Evolutionary conservation across 2,113 vertebrate genomes (phyloP).

Genomic region (Corydoras maculifer): DNA sequence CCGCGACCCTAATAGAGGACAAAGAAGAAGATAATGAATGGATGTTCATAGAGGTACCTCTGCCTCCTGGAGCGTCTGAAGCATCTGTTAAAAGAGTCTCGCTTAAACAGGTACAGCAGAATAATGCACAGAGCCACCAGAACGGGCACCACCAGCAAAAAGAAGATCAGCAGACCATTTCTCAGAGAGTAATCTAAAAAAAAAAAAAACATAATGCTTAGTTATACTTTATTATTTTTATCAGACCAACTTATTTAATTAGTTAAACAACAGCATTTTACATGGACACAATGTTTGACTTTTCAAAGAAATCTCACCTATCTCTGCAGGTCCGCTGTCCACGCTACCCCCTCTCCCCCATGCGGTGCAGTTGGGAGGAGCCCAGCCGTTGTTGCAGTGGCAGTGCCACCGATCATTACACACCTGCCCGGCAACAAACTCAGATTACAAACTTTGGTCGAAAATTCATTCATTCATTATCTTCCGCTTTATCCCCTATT

Average conservation of each 20-base stretch:
- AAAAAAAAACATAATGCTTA: neutral
- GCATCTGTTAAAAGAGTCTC: constrained; percentile 51
- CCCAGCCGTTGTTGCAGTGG: constrained; percentile 70
- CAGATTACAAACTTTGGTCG: constrained; percentile 1
- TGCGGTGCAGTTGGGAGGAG: constrained; percentile 61
- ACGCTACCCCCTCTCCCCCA: constrained; percentile 72
- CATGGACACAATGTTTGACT: neutral
- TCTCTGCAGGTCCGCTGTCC: constrained; percentile 72
- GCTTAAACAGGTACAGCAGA: constrained; percentile 60
- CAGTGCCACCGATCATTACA: constrained; percentile 73
- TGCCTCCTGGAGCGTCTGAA: constrained; percentile 23
- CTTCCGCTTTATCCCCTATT: no score
- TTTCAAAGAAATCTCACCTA: constrained; percentile 52
- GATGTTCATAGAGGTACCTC: constrained; percentile 37
- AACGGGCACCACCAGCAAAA: constrained; percentile 74
- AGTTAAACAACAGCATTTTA: no score
- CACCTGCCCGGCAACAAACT: constrained; percentile 50
- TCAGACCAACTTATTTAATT: neutral
- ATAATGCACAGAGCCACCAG: constrained; percentile 52
- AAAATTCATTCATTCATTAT: no score
- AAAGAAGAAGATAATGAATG: no score
- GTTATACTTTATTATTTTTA: neutral
- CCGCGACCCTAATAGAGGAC: no score
- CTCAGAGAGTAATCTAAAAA: constrained; percentile 74
- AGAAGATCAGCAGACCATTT: constrained; percentile 80